Evolutionary conservation across 1,140 invertebrate genomes (phyloP), one percentile per base, ranked within the genome.

Genomic region (Drosophila gunungcola): DNA sequence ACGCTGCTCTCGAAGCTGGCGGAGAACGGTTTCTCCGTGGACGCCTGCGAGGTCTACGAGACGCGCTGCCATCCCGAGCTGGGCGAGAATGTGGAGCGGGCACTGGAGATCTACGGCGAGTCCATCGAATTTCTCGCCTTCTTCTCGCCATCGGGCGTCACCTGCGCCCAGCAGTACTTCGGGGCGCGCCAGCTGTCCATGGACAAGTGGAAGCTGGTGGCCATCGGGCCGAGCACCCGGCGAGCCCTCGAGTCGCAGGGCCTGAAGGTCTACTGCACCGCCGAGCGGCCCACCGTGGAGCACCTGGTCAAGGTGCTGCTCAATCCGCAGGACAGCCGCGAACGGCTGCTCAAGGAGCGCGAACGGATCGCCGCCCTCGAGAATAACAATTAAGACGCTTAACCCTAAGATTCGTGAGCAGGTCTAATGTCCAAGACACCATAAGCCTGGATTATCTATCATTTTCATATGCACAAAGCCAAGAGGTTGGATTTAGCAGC

Each of bases 61-160:
- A 94, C 94, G 5, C 93, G 84, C 12, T 90, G 91, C 27, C 86
- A 74, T 60, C 91, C 91, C 0, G 79, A 93, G 39, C 91, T 94
- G 65, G 93, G 92, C 64, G 92, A 92, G 4, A 93, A 93, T 62
- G 83, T 94, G 58, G 93, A 92, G 41, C 70, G 69, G 6, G 92
- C 92, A n/a, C 69, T 94, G 6, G 90, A 93, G 41, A 41, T 56
- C 25, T 43, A 56, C 3, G 80, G 92, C 1, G 78, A 92, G 1
- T 92, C 91, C 32, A 92, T 93, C 0, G 93, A 93, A 42, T 93
- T 92, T 49, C 76, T 94, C 65, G 93, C 94, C 6, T 94, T 94
- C 85, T 94, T 94, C 54, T 94, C 94, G 38, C 94, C 94, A 0
- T 94, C 94, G 0, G 94, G 94, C 0, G 90, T 92, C 3, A 91